Evolutionary conservation across 37 sponge, comb jelly and placozoan genomes (phyloP).

Genomic region (Amphimedon queenslandica): DNA sequence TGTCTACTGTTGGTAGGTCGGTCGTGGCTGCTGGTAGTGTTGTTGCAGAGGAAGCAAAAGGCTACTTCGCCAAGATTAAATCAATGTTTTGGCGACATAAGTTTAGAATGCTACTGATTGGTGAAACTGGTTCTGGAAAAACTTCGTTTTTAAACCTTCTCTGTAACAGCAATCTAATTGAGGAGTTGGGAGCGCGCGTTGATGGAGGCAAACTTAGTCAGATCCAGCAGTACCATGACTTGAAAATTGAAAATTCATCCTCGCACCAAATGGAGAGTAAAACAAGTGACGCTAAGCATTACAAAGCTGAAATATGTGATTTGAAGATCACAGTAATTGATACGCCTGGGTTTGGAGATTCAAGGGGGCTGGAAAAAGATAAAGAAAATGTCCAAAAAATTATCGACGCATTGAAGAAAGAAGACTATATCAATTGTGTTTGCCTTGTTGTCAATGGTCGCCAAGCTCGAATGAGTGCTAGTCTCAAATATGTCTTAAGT

Average conservation of each 20-base stretch:
- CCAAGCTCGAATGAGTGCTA: conserved; percentile 6
- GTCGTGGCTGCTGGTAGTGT: too few relatives aligned
- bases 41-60: too few relatives aligned
- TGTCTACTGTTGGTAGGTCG: too few relatives aligned
- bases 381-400: conserved; percentile 22
- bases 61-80: too few relatives aligned
- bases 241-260: conserved; percentile 13
- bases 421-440: conserved; percentile 26
- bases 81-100: too few relatives aligned
- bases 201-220: neutral
- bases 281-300: conserved; percentile 12
- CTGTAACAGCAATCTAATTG: neutral
- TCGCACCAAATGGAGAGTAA: conserved; percentile 28
- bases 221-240: conserved; percentile 15
- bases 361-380: too few relatives aligned
- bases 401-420: conserved; percentile 7
- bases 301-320: conserved; percentile 1
- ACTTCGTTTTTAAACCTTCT: conserved; percentile 2
- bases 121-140: conserved; percentile 18
- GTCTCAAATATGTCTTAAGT: conserved; percentile 17
- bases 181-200: neutral
- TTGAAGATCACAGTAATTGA: conserved; percentile 29
- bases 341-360: conserved; percentile 38
- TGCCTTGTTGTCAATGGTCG: conserved; percentile 41
- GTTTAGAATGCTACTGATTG: conserved; percentile 23